Base-by-base conservation (phyloP, 2,113 vertebrate species). In the Suricata suricatta region DNA sequence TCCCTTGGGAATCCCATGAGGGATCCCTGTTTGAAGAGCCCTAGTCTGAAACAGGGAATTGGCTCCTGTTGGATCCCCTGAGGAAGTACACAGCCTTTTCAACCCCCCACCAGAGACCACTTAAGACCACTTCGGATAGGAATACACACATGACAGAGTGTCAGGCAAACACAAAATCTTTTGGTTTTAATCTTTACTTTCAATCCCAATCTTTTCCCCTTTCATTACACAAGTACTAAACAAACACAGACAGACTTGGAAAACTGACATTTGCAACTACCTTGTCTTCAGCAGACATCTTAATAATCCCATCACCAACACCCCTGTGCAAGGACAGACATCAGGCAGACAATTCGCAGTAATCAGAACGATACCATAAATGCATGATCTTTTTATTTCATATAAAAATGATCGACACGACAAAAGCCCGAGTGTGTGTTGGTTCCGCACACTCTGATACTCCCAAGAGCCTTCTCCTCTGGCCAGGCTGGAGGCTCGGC, bases 341-440 rank as follows among this genome's bases (percentile, higher is more conserved):
- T 3, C n/a, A 27, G 66, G 92, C 33, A 27, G 80, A 44, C 23
- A 72, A 17, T 23, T 47, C 68, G 60, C 86, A 71, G 69, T 13
- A 33, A 68, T 66, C 92, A 57, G 87, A 88, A 63, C 72, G 41
- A 82, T 27, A 92, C 85, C 97, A 97, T 86, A 96, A 97, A 98
- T 98, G 98, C 97, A 96, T 71, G 97, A 97, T 95, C 98, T 98
- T 98, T 98, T 44, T 81, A 74, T 93, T 98, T 98, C 96, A 97
- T 98, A 98, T 77, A 98, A 98, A 98, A 98, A 98, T 60, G 86
- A 92, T 87, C 97, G 71, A 5, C 93, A 74, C 38, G 80, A 98
- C 97, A 93, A 83, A 98, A 96, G 98, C 94, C 96, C 97, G 97
- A 97, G 83, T 50, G 57, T n/a, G 93, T 71, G 50, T 96, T 97